Conservation (phyloP, 2,888 invertebrate species). For the Pyralis farinalis region DNA sequence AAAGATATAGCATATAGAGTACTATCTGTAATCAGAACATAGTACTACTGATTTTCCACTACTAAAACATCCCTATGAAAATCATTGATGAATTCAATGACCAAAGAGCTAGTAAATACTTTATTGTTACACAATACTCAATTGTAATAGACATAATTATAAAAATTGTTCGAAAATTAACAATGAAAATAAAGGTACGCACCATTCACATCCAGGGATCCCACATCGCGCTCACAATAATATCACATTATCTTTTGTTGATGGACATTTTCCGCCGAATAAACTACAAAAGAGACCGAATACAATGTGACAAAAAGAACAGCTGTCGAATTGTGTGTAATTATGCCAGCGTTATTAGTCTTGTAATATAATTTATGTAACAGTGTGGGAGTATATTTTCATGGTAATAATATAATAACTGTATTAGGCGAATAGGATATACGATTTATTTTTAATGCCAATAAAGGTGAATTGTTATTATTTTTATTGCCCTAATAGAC, state of each 20-base stretch:
- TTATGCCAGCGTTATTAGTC: conserved; percentile 43
- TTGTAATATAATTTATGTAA: conserved; percentile 15
- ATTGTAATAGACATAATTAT: conserved; percentile 3
- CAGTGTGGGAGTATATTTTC: background rate
- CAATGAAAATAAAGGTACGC: conserved; percentile 32
- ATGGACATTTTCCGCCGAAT: conserved; percentile 37
- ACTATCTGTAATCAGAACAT: too few species aligned
- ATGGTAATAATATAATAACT: too few species aligned
- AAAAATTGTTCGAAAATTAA: conserved; percentile 18
- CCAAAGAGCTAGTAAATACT: too few species aligned
- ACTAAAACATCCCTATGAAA: too few species aligned
- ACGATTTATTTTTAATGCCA: too few species aligned
- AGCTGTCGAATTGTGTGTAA: conserved; percentile 49
- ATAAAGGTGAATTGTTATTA: too few species aligned
- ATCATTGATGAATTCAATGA: too few species aligned
- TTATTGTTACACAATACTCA: background rate
- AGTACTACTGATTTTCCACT: too few species aligned
- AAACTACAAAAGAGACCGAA: conserved; percentile 44
- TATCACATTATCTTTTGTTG: conserved; percentile 50
- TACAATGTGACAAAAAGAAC: conserved; percentile 50
- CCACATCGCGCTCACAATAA: conserved; percentile 34
- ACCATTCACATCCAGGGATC: conserved; percentile 28
- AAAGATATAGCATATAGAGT: too few species aligned
- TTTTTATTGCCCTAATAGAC: too few species aligned
- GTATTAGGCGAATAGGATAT: too few species aligned